Evolutionary conservation across 2,888 invertebrate species (phyloP).

Genomic region (Autographa gamma): DNA sequence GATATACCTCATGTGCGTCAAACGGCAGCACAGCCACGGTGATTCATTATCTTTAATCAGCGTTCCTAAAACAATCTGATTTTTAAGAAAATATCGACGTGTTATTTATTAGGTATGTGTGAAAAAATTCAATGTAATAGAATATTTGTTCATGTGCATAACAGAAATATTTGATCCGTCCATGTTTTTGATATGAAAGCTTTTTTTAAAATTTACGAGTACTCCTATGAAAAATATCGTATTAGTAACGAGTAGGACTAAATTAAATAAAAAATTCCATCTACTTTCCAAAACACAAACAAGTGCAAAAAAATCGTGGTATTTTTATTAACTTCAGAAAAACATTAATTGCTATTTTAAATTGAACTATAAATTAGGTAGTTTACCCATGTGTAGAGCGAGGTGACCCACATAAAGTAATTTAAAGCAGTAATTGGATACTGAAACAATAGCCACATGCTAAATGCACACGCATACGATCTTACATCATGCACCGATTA

Average conservation of each 20-base stretch:
- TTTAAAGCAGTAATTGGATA: constrained; percentile 49
- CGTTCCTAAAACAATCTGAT: not conserved
- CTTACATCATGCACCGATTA: constrained; percentile 9
- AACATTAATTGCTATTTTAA: not conserved
- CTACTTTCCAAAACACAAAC: too few relatives aligned
- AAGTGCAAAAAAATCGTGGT: not conserved
- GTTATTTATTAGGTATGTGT: not conserved
- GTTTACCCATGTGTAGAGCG: constrained; percentile 12
- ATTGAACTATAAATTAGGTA: constrained; percentile 10
- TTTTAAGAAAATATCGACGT: not conserved
- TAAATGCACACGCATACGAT: constrained; percentile 6
- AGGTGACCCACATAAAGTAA: constrained; percentile 53
- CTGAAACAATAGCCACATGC: constrained; percentile 22
- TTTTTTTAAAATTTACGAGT: too few relatives aligned
- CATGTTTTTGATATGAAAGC: too few relatives aligned
- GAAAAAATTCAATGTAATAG: not conserved
- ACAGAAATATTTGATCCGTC: not conserved
- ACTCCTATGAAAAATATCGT: too few relatives aligned
- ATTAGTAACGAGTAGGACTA: too few relatives aligned
- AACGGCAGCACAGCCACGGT: not conserved
- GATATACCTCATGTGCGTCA: not conserved
- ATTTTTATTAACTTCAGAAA: not conserved
- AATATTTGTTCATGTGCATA: too few relatives aligned
- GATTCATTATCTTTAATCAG: constrained; percentile 4
- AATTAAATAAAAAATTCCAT: too few relatives aligned